Percentiles rank a stretch among this genome's conserved stretches.
Conservation (phyloP, 1,140 invertebrate species). For the Drosophila seguyi region DNA sequence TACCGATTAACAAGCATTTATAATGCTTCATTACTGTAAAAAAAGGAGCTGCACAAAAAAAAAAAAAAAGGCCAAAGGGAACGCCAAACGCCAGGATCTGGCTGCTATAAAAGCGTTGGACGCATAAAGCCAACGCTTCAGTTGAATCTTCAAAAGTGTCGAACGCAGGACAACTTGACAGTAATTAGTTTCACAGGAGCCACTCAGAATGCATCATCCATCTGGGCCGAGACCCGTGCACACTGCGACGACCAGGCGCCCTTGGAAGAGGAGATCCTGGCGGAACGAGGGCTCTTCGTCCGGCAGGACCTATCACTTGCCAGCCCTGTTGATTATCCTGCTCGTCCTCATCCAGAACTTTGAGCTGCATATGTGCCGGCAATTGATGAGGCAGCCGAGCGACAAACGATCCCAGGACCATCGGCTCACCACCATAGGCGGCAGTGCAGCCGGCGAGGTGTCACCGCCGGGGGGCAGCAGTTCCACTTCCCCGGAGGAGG, state of each 20-base stretch:
- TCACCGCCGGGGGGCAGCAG: conserved; percentile 17
- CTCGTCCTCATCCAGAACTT: conserved; percentile 71
- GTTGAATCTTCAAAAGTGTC: conserved; percentile 78
- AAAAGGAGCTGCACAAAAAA: conserved; percentile 11
- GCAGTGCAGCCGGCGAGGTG: conserved; percentile 34
- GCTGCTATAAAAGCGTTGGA: conserved; percentile 69
- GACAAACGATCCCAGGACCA: conserved; percentile 38
- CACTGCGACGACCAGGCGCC: conserved; percentile 20
- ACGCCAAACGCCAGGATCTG: conserved; percentile 12
- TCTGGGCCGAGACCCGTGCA: conserved; percentile 25
- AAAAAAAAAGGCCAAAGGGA: conserved; percentile 11
- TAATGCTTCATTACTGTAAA: conserved; percentile 79
- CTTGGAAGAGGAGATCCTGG: conserved; percentile 19
- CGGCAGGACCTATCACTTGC: conserved; percentile 52
- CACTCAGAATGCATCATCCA: conserved; percentile 35
- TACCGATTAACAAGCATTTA: conserved; percentile 79
- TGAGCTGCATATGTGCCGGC: conserved; percentile 73
- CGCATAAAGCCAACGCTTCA: conserved; percentile 67
- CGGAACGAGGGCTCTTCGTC: conserved; percentile 6
- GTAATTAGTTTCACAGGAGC: conserved; percentile 50
- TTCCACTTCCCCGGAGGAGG: conserved; percentile 15
- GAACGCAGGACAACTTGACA: conserved; percentile 28
- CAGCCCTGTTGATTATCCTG: conserved; percentile 64
- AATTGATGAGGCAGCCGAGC: conserved; percentile 59
- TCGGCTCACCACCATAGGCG: conserved; percentile 12